Base-by-base conservation (phyloP, 2,113 vertebrate species). In the Syrmaticus mikado region DNA sequence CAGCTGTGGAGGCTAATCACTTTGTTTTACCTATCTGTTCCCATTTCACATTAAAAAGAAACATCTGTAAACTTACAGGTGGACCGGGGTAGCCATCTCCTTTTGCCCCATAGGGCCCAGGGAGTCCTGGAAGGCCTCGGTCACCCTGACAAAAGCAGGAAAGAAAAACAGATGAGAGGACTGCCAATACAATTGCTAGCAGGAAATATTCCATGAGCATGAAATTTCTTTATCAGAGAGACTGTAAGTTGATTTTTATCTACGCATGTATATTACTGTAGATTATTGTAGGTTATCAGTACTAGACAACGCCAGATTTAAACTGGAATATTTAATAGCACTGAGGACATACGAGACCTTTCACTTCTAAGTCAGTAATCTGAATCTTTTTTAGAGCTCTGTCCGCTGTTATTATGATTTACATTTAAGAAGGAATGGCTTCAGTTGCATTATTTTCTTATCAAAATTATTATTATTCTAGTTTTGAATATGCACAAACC, bases 81-180 rank as follows among this genome's bases (percentile, higher is more conserved):
- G 98, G 97, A 82, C 99, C 99, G 1, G 98, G 98, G 77, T 97
- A 97, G 50, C 98, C 99, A 92, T 99, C 98, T 86, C 99, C 99
- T 97, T 99, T 99, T 85, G 97, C 98, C 46, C 99, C 99, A 87
- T 94, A 85, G 77, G 98, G 98, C 68, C 99, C 99, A 1, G 93
- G 93, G 70, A 88, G 97, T 85, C 99, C 99, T 55, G 96, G 76
- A 68, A 96, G 95, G 61, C 99, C 99, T 87, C 96, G 98, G 12
- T 99, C 98, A 70, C 99, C 99, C 99, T 99, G 76, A 12, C n/a
- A 66, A 84, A 82, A 72, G 73, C 41, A 95, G 58, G 43, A 95
- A 48, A n/a, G n/a, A 95, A 45, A 87, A 85, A 93, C 7, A 82
- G 19, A 22, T 70, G 38, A 92, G 34, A 25, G 82, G 41, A 93